These are phyloP conservation scores for Rosalia funebris DNA, from an alignment of 2,888 invertebrate genomes.

Conservation along the genomic window DNA sequence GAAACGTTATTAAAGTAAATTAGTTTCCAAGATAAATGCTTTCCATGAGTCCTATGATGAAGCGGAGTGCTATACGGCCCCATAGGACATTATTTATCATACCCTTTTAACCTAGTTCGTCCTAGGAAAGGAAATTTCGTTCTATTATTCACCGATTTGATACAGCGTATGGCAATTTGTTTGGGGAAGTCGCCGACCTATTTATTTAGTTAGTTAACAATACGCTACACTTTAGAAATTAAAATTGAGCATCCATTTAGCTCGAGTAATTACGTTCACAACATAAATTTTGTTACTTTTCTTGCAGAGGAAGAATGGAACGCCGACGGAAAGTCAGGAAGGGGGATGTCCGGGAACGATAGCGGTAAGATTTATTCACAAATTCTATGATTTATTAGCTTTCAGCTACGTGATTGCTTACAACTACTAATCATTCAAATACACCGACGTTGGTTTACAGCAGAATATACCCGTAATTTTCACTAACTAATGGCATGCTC, in stretches of 20 bases:
- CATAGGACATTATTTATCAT: constrained; percentile 22
- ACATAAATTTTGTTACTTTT: constrained; percentile 42
- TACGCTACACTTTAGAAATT: constrained; percentile 7
- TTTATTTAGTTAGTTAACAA: constrained; percentile 23
- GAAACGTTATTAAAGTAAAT: constrained; percentile 17
- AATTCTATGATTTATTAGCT: constrained; percentile 9
- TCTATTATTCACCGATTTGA: constrained; percentile 1
- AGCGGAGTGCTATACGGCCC: constrained; percentile 2
- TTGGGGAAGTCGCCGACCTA: constrained; percentile 1
- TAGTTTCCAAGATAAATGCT: constrained; percentile 22
- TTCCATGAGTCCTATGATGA: constrained; percentile 6
- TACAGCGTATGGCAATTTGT: constrained; percentile 5
- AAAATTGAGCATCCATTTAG: constrained; percentile 20
- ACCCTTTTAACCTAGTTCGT: constrained; percentile 20
- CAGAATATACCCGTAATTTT: too few relatives aligned
- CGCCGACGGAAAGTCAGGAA: constrained; percentile 68
- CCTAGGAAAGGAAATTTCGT: not conserved
- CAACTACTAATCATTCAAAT: too few relatives aligned
- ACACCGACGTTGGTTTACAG: too few relatives aligned
- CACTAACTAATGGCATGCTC: too few relatives aligned
- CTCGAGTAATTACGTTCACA: constrained; percentile 20
- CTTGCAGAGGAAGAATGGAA: constrained; percentile 73
- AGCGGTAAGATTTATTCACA: constrained; percentile 57
- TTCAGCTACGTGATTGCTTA: too few relatives aligned
- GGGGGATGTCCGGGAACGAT: constrained; percentile 59